Conservation (phyloP, 2,113 vertebrate genomes). For the Gallinago media region DNA sequence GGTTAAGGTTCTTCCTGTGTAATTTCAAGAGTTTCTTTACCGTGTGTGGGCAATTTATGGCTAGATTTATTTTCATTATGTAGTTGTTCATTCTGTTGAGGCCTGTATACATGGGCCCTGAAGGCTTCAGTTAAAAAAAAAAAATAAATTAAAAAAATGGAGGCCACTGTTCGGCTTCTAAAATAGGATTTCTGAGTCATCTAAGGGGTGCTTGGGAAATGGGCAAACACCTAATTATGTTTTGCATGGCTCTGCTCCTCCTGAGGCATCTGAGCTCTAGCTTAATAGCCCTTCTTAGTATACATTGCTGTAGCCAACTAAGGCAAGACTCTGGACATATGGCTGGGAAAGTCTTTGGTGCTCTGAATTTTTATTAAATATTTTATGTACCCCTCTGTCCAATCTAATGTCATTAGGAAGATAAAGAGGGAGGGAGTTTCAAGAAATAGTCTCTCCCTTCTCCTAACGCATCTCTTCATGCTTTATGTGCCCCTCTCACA, state of each 20-base stretch:
- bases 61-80: background rate
- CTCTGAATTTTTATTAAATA: background rate
- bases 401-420: background rate
- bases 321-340: background rate
- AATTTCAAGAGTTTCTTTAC: background rate
- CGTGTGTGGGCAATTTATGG: background rate
- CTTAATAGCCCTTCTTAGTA: accelerated
- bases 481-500: background rate
- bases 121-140: background rate
- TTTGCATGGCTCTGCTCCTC: too few species aligned
- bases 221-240: accelerated
- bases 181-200: accelerated
- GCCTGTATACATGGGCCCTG: accelerated
- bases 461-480: background rate
- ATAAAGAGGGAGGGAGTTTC: background rate
- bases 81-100: background rate
- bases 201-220: background rate
- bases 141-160: too few species aligned
- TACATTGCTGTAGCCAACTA: background rate
- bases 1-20: background rate
- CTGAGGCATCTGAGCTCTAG: background rate
- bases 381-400: background rate
- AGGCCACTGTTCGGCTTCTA: background rate
- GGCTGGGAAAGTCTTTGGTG: background rate
- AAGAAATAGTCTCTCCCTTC: background rate